phyloP scores from a whole-genome alignment of 2,888 invertebrate genomes.

The Noctua pronuba region DNA sequence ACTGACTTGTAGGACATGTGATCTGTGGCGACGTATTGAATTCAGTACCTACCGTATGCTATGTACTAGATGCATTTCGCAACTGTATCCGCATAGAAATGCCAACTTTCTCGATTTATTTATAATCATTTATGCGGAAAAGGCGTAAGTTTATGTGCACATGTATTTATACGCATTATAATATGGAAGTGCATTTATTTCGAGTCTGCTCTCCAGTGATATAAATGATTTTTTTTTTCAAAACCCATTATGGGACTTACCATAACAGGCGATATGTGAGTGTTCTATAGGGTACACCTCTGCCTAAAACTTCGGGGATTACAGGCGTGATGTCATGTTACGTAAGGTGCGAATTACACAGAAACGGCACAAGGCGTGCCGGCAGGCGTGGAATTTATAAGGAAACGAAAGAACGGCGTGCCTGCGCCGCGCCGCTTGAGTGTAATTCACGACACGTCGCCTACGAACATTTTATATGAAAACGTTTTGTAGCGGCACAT shows the following conservation, averaged over 20 bases:
- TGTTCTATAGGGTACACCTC: not conserved
- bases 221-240: not conserved
- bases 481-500: no score
- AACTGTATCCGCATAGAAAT: not conserved
- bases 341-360: no score
- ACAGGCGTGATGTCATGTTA: not conserved
- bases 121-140: not conserved
- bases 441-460: no score
- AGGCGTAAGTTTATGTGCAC: not conserved
- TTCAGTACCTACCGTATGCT: not conserved
- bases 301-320: not conserved
- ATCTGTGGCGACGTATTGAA: conserved; percentile 21
- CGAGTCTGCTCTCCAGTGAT: not conserved
- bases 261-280: not conserved
- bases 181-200: not conserved
- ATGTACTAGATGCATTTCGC: conserved; percentile 9
- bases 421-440: no score
- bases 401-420: no score
- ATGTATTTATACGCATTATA: not conserved
- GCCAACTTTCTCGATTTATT: not conserved
- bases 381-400: no score
- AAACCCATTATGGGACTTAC: not conserved
- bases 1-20: conserved; percentile 41
- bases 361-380: no score
- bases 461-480: no score